phyloP scores from a whole-genome alignment of 2,113 vertebrate species.

The Synchiropus splendidus region DNA sequence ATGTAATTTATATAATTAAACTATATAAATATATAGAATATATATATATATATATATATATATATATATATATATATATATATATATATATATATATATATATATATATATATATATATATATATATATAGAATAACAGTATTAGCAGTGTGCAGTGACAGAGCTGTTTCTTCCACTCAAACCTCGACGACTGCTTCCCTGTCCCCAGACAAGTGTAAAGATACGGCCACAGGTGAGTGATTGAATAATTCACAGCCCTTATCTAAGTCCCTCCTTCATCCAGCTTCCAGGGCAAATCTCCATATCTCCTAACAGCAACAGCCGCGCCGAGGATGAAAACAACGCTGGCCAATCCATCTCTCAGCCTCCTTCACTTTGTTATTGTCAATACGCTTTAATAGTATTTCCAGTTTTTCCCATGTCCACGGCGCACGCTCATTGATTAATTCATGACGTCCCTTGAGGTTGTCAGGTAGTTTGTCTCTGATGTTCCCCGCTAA shows the following conservation, averaged over 20 bases:
- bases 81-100: too few relatives aligned
- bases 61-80: too few relatives aligned
- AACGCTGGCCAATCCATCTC: slow-evolving; percentile 7
- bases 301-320: slow-evolving; percentile 29
- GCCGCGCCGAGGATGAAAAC: slow-evolving; percentile 23
- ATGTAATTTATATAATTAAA: too few relatives aligned
- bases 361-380: not conserved
- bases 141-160: too few relatives aligned
- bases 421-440: not conserved
- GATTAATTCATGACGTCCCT: slow-evolving; percentile 3
- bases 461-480: slow-evolving; percentile 5
- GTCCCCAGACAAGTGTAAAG: slow-evolving; percentile 39
- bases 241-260: slow-evolving; percentile 53
- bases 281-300: slow-evolving; percentile 34
- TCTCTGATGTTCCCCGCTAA: slow-evolving; percentile 3
- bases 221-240: slow-evolving; percentile 52
- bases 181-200: slow-evolving; percentile 31
- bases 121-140: too few relatives aligned
- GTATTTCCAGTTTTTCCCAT: not conserved
- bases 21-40: too few relatives aligned
- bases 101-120: too few relatives aligned
- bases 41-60: too few relatives aligned
- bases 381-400: slow-evolving; percentile 5
- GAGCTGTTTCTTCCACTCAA: slow-evolving; percentile 23
- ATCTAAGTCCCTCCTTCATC: slow-evolving; percentile 41